A percentile compares a stretch with the other conserved stretches of the same genome.
Evolutionary conservation across 2,888 invertebrate species (phyloP).

Genomic region (Acheta domesticus): DNA sequence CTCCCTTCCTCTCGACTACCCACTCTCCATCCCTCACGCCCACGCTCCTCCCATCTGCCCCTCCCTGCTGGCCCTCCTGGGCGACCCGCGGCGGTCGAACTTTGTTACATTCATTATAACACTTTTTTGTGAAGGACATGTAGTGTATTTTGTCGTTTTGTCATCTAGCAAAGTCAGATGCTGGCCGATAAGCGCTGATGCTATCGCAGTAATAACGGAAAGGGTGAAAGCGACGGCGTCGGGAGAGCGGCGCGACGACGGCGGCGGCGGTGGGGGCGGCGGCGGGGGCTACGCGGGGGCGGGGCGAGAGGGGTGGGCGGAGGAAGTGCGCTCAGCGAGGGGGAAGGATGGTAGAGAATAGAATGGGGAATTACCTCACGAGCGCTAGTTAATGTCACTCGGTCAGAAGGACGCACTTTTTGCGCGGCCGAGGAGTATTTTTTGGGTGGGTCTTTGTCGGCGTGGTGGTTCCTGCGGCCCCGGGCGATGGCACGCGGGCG

Average conservation of each 20-base stretch:
- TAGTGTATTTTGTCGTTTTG: conserved; percentile 23
- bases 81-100: conserved; percentile 7
- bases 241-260: conserved; percentile 19
- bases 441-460: too few relatives aligned
- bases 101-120: conserved; percentile 18
- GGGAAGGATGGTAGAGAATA: conserved; percentile 6
- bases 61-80: neutral
- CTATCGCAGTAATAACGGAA: conserved; percentile 26
- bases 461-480: too few relatives aligned
- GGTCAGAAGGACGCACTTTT: neutral
- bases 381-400: neutral
- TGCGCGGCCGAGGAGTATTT: neutral
- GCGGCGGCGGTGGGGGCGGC: neutral
- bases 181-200: neutral
- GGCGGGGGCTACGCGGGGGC: neutral
- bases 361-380: neutral
- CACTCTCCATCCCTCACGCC: neutral
- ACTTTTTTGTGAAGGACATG: conserved; percentile 26
- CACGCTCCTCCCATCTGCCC: neutral
- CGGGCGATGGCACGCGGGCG: too few relatives aligned
- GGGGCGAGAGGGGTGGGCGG: neutral
- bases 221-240: conserved; percentile 19
- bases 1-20: neutral
- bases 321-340: neutral
- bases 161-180: conserved; percentile 18